Conservation (phyloP, 2,113 vertebrate species). For the Pavo muticus region DNA sequence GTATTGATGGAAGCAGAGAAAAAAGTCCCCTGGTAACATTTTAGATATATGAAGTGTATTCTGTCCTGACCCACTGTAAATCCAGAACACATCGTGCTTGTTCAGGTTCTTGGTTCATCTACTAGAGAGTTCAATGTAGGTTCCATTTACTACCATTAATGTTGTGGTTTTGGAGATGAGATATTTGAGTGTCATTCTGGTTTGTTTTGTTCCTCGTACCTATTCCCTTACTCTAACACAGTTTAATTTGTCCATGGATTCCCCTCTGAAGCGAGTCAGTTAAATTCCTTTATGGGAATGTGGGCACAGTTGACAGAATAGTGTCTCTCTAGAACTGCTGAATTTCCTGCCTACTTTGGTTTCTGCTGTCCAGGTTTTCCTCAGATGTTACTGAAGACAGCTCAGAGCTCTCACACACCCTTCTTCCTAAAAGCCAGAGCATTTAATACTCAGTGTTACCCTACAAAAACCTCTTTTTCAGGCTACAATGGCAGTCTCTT, state of each 20-base stretch:
- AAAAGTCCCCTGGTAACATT: not conserved
- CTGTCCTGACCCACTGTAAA: not conserved
- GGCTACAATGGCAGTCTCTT: accelerated
- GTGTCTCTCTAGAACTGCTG: not conserved
- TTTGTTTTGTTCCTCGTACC: not conserved
- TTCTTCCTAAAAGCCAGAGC: not conserved
- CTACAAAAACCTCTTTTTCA: not conserved
- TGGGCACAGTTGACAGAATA: not conserved
- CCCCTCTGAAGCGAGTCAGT: not conserved
- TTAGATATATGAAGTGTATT: not conserved
- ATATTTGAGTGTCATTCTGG: not conserved
- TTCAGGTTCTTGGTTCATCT: not conserved
- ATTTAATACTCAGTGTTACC: not conserved
- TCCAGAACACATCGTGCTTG: not conserved
- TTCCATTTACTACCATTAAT: not conserved
- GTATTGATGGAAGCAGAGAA: not conserved
- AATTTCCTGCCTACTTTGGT: accelerated
- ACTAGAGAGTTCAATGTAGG: not conserved
- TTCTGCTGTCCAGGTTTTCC: not conserved
- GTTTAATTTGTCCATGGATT: not conserved
- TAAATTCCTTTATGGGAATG: not conserved
- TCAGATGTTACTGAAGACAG: not conserved
- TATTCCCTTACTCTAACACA: not conserved
- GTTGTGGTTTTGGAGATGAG: not conserved
- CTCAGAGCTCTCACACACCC: not conserved